Base-by-base conservation (phyloP, 1,140 invertebrate genomes). In the Oreohelix idahoensis region DNA sequence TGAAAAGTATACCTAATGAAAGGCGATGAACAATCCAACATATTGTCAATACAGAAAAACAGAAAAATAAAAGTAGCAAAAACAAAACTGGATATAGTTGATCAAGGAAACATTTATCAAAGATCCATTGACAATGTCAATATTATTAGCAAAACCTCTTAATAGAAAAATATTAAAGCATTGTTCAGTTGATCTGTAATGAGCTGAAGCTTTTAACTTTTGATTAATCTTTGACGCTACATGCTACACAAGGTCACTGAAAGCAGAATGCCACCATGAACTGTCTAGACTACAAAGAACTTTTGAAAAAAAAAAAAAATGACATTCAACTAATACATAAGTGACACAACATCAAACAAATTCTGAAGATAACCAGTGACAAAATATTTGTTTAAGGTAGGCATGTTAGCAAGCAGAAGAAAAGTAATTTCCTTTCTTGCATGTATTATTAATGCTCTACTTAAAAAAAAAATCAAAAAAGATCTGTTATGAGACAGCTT, bases 261-360 rank as follows among this genome's bases (percentile, higher is more conserved):
- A 66, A 66, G 63, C 63, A 32, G 63, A 66, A 66, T 32, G 63
- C 63, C 63, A 66, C 63, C 63, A 32, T 66, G 51, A 66, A 66
- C 63, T 66, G 1, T 66, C 63, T 66, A 66, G 63, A 66, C 63
- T 32, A 66, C 63, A 66, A 32, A 66, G 51, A 58, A 35, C n/a
- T n/a, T n/a, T 42, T 8, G 38, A 74, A 74, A 39, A 74, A 74
- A 74, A 71, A 36, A 32, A 71, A 71, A 71, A 32, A 36, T 36
- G n/a, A 71, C 32, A 71, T 26, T 11, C 51, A 58, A 11, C 51
- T 58, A 58, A 58, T 71, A 71, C 69, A 71, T 4, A 71, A 35
- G 38, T 36, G 38, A 71, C 5, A 36, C 69, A 71, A 71, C 69
- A 71, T n/a, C 69, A n/a, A 71, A 35, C 38, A 71, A 32, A 71